These are phyloP conservation scores for Diploscapter pachys DNA, from an alignment of 1,140 invertebrate species.

Conservation along the genomic window DNA sequence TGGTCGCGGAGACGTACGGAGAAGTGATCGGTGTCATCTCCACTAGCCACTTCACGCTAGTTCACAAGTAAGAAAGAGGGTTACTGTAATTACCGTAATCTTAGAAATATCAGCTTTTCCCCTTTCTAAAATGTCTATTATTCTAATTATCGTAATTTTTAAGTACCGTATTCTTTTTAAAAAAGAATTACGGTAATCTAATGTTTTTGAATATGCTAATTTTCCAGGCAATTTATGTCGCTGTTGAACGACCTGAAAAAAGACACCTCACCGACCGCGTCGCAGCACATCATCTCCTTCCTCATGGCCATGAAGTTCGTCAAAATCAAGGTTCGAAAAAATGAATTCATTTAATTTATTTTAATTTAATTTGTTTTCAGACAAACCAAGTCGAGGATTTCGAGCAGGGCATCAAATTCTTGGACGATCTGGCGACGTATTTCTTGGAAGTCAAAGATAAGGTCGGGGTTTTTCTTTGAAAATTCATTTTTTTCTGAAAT, in stretches of 20 bases:
- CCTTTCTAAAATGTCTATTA: too few relatives aligned
- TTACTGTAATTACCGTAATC: too few relatives aligned
- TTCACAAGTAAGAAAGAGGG: conserved; percentile 35
- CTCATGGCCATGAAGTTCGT: conserved; percentile 99
- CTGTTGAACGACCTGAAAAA: conserved; percentile 12
- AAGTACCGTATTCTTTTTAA: too few relatives aligned
- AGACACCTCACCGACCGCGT: conserved; percentile 76
- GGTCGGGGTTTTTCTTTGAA: not conserved
- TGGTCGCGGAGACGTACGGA: conserved; percentile 93
- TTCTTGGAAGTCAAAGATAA: conserved; percentile 78
- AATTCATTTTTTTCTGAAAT: not conserved
- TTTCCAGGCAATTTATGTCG: too few relatives aligned
- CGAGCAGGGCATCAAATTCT: conserved; percentile 94
- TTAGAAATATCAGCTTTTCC: too few relatives aligned
- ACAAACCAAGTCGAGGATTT: conserved; percentile 99
- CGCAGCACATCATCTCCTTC: conserved; percentile 88
- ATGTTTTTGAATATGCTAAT: too few relatives aligned
- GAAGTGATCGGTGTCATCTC: conserved; percentile 97
- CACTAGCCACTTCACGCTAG: conserved; percentile 66
- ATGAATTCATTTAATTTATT: conserved; percentile 5
- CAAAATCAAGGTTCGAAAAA: conserved; percentile 71
- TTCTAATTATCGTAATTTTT: too few relatives aligned
- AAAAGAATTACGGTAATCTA: too few relatives aligned
- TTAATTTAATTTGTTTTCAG: conserved; percentile 61
- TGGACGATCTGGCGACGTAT: conserved; percentile 96